phyloP scores from a whole-genome alignment of 2,113 vertebrate genomes.

The Gambusia affinis region DNA sequence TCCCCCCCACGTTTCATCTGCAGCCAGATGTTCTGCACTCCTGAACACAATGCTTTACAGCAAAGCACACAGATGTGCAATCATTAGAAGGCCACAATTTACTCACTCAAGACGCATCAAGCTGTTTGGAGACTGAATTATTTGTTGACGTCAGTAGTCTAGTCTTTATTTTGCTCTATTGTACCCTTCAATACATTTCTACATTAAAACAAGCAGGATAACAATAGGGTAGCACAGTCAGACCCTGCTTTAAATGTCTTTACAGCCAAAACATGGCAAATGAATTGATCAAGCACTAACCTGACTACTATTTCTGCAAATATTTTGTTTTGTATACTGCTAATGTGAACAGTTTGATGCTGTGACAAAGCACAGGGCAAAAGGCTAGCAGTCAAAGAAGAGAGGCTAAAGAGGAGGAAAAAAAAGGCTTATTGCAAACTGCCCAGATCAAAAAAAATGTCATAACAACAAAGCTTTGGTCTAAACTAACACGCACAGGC shows the following conservation, averaged over 20 bases:
- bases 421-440: conserved; percentile 87
- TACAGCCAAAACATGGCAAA: not conserved
- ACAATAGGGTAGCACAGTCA: not conserved
- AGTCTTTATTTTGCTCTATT: conserved; percentile 1
- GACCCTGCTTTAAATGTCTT: not conserved
- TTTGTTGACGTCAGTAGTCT: conserved; percentile 19
- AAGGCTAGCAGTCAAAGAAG: conserved; percentile 82
- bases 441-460: conserved; percentile 85
- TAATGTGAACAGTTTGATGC: conserved; percentile 79
- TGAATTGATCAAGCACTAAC: not conserved
- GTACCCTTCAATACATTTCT: not conserved
- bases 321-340: conserved; percentile 67
- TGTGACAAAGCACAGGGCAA: conserved; percentile 88
- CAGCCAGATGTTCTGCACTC: conserved; percentile 63
- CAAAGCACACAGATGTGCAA: conserved; percentile 42
- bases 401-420: conserved; percentile 83
- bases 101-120: conserved; percentile 18
- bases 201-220: not conserved
- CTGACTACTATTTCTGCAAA: conserved; percentile 19
- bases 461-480: conserved; percentile 91
- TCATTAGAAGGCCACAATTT: conserved; percentile 47
- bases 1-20: conserved; percentile 21
- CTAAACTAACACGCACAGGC: conserved; percentile 88
- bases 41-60: conserved; percentile 34
- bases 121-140: conserved; percentile 17